Evolutionary conservation across 2,888 invertebrate species (phyloP).

Genomic region (Conomelus anceps): DNA sequence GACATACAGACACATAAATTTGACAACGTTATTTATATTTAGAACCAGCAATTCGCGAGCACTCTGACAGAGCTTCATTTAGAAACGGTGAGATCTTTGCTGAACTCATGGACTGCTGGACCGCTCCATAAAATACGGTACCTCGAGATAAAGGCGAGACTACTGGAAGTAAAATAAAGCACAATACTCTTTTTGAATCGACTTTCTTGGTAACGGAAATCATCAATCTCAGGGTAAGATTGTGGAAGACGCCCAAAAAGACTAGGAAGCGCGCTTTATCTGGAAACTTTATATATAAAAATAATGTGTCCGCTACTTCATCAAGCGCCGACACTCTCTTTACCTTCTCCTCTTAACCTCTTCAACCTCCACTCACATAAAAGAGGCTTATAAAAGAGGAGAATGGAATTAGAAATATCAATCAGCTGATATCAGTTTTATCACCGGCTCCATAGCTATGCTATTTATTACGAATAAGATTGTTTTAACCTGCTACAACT

Average conservation of each 20-base stretch:
- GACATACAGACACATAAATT: background rate
- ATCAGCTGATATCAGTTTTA: background rate
- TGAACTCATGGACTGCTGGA: background rate
- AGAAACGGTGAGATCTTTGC: background rate
- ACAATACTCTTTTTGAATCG: background rate
- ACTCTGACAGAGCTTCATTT: background rate
- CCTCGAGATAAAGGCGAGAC: background rate
- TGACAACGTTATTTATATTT: background rate
- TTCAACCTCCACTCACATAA: background rate
- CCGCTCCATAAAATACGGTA: no score
- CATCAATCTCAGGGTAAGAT: background rate
- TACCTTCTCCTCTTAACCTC: no score
- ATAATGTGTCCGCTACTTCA: background rate
- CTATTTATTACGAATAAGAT: no score
- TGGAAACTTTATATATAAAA: background rate
- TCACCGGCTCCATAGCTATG: no score
- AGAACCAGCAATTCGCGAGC: background rate
- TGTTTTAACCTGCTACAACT: no score
- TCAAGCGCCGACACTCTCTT: background rate
- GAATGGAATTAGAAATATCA: background rate
- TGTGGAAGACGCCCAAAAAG: background rate
- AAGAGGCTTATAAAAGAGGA: no score
- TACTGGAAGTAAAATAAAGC: background rate
- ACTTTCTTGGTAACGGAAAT: background rate
- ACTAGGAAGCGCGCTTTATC: background rate